phyloP scores from a whole-genome alignment of 2,797 vertebrate genomes.

The Apodemus agrarius region DNA sequence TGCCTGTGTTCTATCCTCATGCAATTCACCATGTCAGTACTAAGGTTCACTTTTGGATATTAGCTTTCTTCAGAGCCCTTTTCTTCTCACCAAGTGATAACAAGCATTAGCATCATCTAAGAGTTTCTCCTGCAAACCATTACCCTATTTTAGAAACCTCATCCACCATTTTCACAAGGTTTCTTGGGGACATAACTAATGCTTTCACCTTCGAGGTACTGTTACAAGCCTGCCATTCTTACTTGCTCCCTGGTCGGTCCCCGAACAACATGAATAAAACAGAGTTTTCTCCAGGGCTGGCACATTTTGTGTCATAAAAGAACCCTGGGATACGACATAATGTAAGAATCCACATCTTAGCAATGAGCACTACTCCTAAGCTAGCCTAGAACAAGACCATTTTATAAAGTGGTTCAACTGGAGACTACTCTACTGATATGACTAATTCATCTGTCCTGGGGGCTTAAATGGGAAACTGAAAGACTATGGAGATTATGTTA shows the following conservation, averaged over 20 bases:
- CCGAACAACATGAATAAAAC: neutral
- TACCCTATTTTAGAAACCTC: neutral
- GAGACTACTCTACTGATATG: neutral
- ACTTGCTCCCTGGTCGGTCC: neutral
- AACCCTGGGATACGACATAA: fast-evolving
- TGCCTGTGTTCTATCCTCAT: neutral
- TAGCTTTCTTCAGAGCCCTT: neutral
- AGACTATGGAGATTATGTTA: neutral
- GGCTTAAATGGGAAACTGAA: neutral
- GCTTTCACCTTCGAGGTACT: neutral
- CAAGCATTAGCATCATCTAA: neutral
- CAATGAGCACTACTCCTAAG: neutral
- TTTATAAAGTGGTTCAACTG: neutral
- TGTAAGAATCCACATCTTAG: neutral
- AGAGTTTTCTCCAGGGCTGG: neutral
- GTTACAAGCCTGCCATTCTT: neutral
- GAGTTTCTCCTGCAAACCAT: neutral
- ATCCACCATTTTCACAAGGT: neutral
- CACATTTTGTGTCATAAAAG: neutral
- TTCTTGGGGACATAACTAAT: neutral
- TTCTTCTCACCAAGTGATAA: neutral
- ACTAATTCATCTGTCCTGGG: neutral
- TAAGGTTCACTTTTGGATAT: neutral
- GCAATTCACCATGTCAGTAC: neutral
- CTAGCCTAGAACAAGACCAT: neutral